A percentile compares a stretch with the other conserved stretches of the same genome.
These are phyloP conservation scores for Parascotia fuliginaria DNA, from an alignment of 2,888 invertebrate genomes.

Conservation along the genomic window DNA sequence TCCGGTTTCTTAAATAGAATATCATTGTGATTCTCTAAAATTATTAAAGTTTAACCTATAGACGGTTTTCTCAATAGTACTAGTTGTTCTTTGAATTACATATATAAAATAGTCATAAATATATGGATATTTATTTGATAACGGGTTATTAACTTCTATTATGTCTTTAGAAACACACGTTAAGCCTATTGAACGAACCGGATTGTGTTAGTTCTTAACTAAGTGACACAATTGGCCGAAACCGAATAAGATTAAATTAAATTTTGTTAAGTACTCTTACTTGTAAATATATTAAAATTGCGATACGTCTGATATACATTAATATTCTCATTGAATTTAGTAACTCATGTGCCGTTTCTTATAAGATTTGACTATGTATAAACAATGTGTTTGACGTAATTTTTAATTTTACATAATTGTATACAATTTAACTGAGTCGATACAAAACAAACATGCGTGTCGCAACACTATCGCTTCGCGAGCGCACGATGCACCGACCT, in stretches of 20 bases:
- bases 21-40: no score
- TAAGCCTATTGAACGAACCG: conserved; percentile 42
- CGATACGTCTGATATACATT: no score
- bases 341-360: no score
- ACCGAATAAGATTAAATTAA: conserved; percentile 55
- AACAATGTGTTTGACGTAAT: not conserved
- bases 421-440: conserved; percentile 28
- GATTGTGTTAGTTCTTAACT: conserved; percentile 49
- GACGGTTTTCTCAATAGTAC: no score
- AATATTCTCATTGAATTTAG: no score
- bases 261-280: conserved; percentile 47
- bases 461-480: conserved; percentile 65
- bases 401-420: conserved; percentile 11
- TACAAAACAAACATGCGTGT: conserved; percentile 37
- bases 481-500: conserved; percentile 68
- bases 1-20: no score
- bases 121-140: not conserved
- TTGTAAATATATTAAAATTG: conserved; percentile 16
- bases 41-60: no score
- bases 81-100: no score
- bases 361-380: no score
- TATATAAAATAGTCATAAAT: no score
- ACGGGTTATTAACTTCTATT: conserved; percentile 8
- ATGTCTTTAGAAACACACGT: conserved; percentile 22
- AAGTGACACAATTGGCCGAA: conserved; percentile 57